Percentiles rank a stretch among this genome's conserved stretches.
Evolutionary conservation across 1,140 invertebrate genomes (phyloP).

Genomic region (Penaeus chinensis): DNA sequence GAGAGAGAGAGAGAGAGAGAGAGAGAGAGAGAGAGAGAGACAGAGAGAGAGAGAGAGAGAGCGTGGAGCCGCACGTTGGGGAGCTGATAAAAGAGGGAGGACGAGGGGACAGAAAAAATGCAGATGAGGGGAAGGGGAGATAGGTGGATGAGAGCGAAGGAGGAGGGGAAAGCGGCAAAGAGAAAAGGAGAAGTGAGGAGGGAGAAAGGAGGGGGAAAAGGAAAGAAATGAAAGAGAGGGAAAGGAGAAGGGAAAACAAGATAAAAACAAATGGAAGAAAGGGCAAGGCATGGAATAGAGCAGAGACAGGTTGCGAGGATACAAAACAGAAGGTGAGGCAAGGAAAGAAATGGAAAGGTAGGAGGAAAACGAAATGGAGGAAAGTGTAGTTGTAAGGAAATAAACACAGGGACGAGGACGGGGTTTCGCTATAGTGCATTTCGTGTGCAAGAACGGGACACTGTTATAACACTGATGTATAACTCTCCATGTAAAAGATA

Average conservation of each 20-base stretch:
- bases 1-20: neutral
- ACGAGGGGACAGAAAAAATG: neutral
- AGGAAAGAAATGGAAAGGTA: neutral
- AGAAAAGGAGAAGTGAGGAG: neutral
- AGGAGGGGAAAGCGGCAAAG: neutral
- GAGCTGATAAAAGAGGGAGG: neutral
- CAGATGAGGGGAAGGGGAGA: neutral
- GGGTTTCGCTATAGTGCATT: neutral
- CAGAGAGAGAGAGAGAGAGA: constrained; percentile 13
- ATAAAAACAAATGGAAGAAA: neutral
- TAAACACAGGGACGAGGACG: neutral
- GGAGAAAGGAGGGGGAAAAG: neutral
- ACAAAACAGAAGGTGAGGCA: neutral
- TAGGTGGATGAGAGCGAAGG: neutral
- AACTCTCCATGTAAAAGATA: no score
- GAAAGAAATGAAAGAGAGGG: neutral
- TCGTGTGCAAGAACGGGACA: neutral
- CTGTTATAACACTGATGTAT: neutral
- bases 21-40: constrained; percentile 23
- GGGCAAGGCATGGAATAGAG: neutral
- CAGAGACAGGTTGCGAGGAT: neutral
- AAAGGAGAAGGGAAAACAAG: neutral
- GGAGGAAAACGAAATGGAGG: neutral
- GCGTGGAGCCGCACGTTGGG: neutral
- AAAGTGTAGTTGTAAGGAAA: neutral